Evolutionary conservation across 2,797 vertebrate genomes (phyloP).

Genomic region (Manis crassicaudata): DNA sequence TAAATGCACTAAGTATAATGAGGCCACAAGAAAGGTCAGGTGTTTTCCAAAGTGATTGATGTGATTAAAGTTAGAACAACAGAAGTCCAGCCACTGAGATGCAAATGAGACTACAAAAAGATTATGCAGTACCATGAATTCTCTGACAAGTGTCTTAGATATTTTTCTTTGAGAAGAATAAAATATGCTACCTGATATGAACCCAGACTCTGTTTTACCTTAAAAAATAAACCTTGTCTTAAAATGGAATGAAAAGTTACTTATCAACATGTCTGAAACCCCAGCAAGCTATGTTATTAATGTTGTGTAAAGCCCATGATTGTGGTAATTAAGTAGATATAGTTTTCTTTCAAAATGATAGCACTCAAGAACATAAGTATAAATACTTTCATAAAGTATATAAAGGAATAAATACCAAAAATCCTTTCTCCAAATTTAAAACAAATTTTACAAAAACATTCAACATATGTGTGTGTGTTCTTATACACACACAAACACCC

Average conservation of each 20-base stretch:
- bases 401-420: not conserved
- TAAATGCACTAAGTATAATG: not conserved
- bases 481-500: not conserved
- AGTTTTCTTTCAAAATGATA: conserved; percentile 20
- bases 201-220: not conserved
- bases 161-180: conserved; percentile 34
- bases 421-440: not conserved
- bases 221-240: not conserved
- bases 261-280: conserved; percentile 1
- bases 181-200: not conserved
- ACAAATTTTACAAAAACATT: not conserved
- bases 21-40: not conserved
- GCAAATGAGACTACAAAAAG: not conserved
- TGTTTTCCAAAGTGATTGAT: conserved; percentile 1
- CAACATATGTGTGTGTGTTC: not conserved
- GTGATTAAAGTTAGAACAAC: conserved; percentile 8
- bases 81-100: not conserved
- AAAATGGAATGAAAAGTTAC: not conserved
- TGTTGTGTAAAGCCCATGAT: not conserved
- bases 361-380: not conserved
- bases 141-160: not conserved
- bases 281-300: not conserved
- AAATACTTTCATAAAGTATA: not conserved
- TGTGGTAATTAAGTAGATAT: not conserved
- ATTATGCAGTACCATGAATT: not conserved